A percentile compares a stretch with the other conserved stretches of the same genome.
phyloP scores from a whole-genome alignment of 1,140 invertebrate species.

The Drosophila tsacasi region DNA sequence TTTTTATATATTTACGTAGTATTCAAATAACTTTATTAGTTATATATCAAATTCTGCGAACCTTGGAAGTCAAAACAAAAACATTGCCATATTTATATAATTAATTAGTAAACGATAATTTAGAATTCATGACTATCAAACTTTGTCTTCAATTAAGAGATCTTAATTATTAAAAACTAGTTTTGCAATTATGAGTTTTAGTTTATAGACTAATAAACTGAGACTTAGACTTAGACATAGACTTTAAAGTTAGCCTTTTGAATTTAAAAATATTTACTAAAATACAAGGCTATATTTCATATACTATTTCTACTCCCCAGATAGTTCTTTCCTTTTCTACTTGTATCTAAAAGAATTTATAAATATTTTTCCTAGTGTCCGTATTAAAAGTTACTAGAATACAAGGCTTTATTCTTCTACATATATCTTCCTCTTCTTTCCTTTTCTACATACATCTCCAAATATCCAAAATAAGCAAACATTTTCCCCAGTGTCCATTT shows the following conservation, averaged over 20 bases:
- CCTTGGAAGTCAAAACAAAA: neutral
- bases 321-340: too few relatives aligned
- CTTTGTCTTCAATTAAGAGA: neutral
- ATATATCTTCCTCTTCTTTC: too few relatives aligned
- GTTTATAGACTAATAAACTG: neutral
- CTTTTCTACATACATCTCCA: neutral
- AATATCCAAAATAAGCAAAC: neutral
- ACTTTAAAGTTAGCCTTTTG: neutral
- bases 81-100: neutral
- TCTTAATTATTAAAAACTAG: conserved; percentile 1
- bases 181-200: conserved; percentile 1
- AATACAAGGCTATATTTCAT: neutral
- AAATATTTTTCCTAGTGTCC: conserved; percentile 9
- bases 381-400: neutral
- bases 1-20: neutral
- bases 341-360: neutral
- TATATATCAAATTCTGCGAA: neutral
- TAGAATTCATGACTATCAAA: neutral
- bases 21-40: neutral
- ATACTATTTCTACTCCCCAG: neutral
- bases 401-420: neutral
- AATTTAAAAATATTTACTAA: neutral
- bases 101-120: neutral
- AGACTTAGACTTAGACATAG: too few relatives aligned
- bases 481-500: conserved; percentile 52